Evolutionary conservation across 2,888 invertebrate species (phyloP).

Genomic region (Rotaria macrura): DNA sequence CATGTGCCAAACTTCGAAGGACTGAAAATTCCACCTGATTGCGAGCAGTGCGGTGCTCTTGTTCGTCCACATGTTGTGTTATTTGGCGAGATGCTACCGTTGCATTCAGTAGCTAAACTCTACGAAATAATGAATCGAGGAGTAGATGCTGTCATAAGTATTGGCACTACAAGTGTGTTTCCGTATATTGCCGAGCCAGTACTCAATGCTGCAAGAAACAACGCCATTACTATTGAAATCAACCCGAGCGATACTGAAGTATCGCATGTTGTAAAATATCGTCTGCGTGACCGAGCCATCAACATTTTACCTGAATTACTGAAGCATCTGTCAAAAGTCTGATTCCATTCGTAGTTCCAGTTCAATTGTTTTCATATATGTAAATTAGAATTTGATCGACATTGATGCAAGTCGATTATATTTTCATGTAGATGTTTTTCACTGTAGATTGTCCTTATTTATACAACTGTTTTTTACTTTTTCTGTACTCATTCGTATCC

Average conservation of each 20-base stretch:
- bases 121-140: not conserved
- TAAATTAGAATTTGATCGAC: too few relatives aligned
- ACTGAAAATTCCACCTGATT: not conserved
- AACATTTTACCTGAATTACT: not conserved
- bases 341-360: too few relatives aligned
- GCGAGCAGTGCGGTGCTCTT: not conserved
- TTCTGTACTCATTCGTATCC: too few relatives aligned
- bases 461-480: too few relatives aligned
- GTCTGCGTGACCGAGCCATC: not conserved
- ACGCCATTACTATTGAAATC: not conserved
- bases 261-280: not conserved
- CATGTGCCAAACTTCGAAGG: not conserved
- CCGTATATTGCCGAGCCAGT: not conserved
- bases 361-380: too few relatives aligned
- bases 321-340: not conserved
- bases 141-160: not conserved
- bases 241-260: not conserved
- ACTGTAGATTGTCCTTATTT: too few relatives aligned
- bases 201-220: not conserved
- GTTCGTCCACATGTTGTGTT: not conserved
- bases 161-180: not conserved
- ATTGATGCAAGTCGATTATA: too few relatives aligned
- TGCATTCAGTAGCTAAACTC: not conserved
- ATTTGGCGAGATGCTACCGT: constrained; percentile 3
- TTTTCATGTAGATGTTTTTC: too few relatives aligned